Evolutionary conservation across 2,888 invertebrate genomes (phyloP).

Genomic region (Sarcophaga caerulescens): DNA sequence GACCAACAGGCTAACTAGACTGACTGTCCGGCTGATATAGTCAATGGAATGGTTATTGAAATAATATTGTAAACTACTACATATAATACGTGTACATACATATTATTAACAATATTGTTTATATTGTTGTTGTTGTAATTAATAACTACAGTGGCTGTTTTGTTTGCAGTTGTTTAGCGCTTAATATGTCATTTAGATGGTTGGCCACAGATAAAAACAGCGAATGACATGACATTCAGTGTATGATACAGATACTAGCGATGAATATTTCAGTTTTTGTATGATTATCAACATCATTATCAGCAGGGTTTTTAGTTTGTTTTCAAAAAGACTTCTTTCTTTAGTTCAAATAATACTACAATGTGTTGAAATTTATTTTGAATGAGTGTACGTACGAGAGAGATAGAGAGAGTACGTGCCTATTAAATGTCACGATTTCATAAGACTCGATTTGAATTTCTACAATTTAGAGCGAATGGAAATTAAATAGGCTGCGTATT

Average conservation of each 20-base stretch:
- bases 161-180: slow-evolving; percentile 78
- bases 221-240: slow-evolving; percentile 62
- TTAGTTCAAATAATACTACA: too few relatives aligned
- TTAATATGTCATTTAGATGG: slow-evolving; percentile 81
- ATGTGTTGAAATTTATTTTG: neutral
- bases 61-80: neutral
- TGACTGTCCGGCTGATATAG: slow-evolving; percentile 6
- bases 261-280: slow-evolving; percentile 40
- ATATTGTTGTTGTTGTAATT: neutral
- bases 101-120: neutral
- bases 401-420: slow-evolving; percentile 39
- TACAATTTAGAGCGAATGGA: slow-evolving; percentile 67
- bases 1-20: slow-evolving; percentile 3
- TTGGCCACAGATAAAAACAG: slow-evolving; percentile 77
- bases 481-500: slow-evolving; percentile 32
- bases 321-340: slow-evolving; percentile 32
- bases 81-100: neutral
- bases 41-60: neutral
- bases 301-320: slow-evolving; percentile 57
- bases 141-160: slow-evolving; percentile 66
- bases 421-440: slow-evolving; percentile 63
- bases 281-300: slow-evolving; percentile 56
- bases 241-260: neutral
- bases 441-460: slow-evolving; percentile 61
- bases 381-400: neutral